Evolutionary conservation across 2,797 vertebrate species (phyloP), one percentile per base, ranked within the genome.

Genomic region (Acipenser ruthenus): DNA sequence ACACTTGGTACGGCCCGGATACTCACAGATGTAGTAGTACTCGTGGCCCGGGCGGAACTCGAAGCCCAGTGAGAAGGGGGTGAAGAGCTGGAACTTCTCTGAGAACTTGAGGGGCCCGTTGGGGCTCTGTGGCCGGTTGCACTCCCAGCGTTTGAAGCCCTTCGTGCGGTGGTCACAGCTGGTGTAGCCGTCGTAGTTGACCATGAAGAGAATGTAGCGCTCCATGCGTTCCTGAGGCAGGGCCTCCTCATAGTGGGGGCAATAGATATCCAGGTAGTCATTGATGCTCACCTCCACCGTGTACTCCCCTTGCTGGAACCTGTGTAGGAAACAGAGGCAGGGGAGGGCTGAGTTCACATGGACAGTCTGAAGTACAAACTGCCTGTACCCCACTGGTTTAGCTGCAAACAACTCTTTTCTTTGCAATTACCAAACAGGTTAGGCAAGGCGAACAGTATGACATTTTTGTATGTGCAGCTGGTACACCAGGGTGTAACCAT

Each of bases 41-140:
- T 96, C 94, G 3, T 97, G 93, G 66, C 96, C 95, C 0, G 96
- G 95, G 10, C 94, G 86, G 88, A 98, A 98, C 88, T 98, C 95
- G 2, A 97, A 98, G 72, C 95, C 95, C 81, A 97, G 85, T 1
- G 95, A 98, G 88, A 98, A 98, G 50, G 96, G 95, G 0, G 95
- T 98, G 89, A 97, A 98, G 84, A 97, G 94, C 85, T 98, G 95
- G 83, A 98, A 97, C 83, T 98, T 98, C 86, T 98, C 96, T 0
- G 95, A 97, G 81, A 98, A 98, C 82, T 94, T 93, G 79, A 98
- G 92, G 10, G 96, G 93, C 3, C 94, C 95, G n/a, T 92, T 93
- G 0, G 91, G 89, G 7, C 94, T 92, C 8, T 88, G 92, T 4
- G 96, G 96, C 2, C 93, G 87, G 86, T 97, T 96, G 79, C 96